Base-by-base conservation (phyloP, 2,113 vertebrate genomes). In the Pogonocichla stellata region DNA sequence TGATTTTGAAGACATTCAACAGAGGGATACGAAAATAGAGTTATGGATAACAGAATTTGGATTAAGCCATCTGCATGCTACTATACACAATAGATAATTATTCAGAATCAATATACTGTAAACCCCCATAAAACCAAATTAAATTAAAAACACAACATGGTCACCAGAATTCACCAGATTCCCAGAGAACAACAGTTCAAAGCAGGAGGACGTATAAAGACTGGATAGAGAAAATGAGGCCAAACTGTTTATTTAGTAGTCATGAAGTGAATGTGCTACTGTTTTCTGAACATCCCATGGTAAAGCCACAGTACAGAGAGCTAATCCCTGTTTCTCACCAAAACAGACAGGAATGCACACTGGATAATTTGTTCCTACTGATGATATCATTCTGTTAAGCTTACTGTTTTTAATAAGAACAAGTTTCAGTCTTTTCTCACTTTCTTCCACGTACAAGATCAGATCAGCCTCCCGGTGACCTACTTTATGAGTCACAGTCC, bases 401-500 rank as follows among this genome's bases (percentile, higher is more conserved):
- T 94, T 88, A 91, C 92, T 94, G 84, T 64, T 97, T 96, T 95
- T 95, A 98, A 97, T 95, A 95, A 96, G 56, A 96, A 72, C 60
- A 88, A 95, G 86, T 91, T 96, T 92, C 92, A 97, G 91, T 87
- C 81, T 88, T 90, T 90, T 83, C 93, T 98, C 95, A 96, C 95
- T 98, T 97, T 97, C 97, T 97, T 94, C 94, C 95, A 86, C 86
- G 77, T n/a, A 88, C 58, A 81, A 96, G 93, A 97, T 78, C 96
- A 95, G 97, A 97, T 97, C 97, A 97, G 97, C 96, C 97, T 97
- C 84, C 95, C 92, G 93, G 93, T 97, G 97, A 97, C 97, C 97
- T 95, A 96, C 88, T 96, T 96, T 74, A 86, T 98, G 98, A 98
- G 94, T 98, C 98, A 98, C 86, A 97, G 91, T 86, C 90, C 91